phyloP scores from a whole-genome alignment of 2,797 vertebrate species.

The Lindbergichthys nudifrons region DNA sequence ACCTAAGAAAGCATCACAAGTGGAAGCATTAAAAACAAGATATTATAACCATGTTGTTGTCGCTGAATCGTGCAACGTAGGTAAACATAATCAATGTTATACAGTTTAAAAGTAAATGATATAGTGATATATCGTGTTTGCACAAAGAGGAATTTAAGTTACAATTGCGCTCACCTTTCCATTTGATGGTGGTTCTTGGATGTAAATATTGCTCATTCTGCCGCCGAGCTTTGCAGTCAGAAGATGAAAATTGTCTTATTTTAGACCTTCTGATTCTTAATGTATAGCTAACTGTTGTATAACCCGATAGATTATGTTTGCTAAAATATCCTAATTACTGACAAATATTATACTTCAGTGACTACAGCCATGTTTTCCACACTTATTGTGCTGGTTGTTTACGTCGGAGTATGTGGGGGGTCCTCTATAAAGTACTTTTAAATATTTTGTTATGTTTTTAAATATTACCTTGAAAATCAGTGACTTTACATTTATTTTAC shows the following conservation, averaged over 20 bases:
- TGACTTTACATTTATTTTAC: accelerated
- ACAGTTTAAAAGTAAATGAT: accelerated
- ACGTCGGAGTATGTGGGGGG: conserved; percentile 29
- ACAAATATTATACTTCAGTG: conserved; percentile 11
- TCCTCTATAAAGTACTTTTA: accelerated
- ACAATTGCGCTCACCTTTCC: conserved; percentile 89
- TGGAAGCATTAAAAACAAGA: not conserved
- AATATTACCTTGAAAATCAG: accelerated
- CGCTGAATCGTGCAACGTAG: not conserved
- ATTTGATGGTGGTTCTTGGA: conserved; percentile 95
- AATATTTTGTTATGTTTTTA: accelerated
- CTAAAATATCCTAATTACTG: not conserved
- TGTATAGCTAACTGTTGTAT: not conserved
- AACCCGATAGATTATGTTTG: not conserved
- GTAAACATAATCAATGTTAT: not conserved
- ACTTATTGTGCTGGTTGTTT: conserved; percentile 51
- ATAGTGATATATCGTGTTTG: accelerated
- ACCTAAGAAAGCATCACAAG: conserved; percentile 80
- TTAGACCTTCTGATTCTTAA: not conserved
- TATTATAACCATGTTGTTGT: not conserved
- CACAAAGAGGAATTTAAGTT: not conserved
- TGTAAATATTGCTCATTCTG: conserved; percentile 97
- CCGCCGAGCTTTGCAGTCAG: not conserved
- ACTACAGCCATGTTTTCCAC: conserved; percentile 58
- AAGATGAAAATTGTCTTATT: not conserved